These are phyloP conservation scores for Halictus rubicundus DNA, from an alignment of 1,140 invertebrate genomes.

Conservation along the genomic window DNA sequence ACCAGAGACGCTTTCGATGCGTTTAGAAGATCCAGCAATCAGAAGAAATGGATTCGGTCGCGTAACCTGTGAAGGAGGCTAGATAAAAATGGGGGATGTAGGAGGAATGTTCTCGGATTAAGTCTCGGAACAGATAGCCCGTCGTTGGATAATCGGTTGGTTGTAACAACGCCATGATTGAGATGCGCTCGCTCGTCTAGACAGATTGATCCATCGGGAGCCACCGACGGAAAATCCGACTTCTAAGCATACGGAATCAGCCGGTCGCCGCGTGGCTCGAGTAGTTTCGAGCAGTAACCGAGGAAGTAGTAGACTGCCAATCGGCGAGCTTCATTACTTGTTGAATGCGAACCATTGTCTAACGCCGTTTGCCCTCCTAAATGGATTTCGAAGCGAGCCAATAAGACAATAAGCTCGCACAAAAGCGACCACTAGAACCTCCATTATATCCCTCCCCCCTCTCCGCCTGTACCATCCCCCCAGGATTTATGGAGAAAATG, in stretches of 20 bases:
- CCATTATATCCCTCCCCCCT: constrained; percentile 43
- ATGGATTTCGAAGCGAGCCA: constrained; percentile 67
- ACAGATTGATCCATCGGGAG: constrained; percentile 30
- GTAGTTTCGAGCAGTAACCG: constrained; percentile 47
- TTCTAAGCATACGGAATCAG: constrained; percentile 43
- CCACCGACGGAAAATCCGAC: constrained; percentile 24
- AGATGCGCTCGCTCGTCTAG: constrained; percentile 19
- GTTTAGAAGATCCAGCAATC: no score
- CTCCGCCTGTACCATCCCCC: constrained; percentile 19
- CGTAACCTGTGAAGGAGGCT: no score
- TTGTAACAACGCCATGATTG: constrained; percentile 31
- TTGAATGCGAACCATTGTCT: constrained; percentile 66
- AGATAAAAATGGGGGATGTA: neutral
- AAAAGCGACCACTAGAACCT: constrained; percentile 51
- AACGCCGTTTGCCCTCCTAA: constrained; percentile 62
- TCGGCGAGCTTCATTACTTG: constrained; percentile 65
- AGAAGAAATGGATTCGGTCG: no score
- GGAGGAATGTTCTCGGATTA: neutral
- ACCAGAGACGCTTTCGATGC: no score
- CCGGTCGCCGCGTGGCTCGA: constrained; percentile 1
- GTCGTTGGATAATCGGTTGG: neutral
- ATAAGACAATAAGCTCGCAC: constrained; percentile 65
- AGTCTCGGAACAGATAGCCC: neutral
- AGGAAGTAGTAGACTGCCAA: constrained; percentile 44
- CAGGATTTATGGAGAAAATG: constrained; percentile 47